These are phyloP conservation scores for Omphaloscelis lunosa DNA, from an alignment of 2,888 invertebrate genomes.

Conservation along the genomic window DNA sequence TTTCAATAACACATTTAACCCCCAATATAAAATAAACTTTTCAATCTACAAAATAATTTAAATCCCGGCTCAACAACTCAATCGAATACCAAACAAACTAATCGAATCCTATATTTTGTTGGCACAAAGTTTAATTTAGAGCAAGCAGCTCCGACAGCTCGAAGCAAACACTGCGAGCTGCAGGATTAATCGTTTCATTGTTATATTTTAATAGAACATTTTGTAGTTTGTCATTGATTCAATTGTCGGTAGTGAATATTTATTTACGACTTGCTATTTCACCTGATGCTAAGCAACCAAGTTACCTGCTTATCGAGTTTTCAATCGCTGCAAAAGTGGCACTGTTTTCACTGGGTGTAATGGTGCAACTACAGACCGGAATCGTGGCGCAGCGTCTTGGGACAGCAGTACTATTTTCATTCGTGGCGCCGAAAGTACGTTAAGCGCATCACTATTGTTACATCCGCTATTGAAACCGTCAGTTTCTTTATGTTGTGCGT, in stretches of 20 bases:
- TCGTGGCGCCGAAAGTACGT: too few relatives aligned
- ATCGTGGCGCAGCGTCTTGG: not conserved
- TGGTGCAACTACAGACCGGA: not conserved
- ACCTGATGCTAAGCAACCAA: not conserved
- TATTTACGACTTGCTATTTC: not conserved
- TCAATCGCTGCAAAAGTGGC: not conserved
- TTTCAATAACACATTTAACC: not conserved
- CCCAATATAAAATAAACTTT: constrained; percentile 3
- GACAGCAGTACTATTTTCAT: not conserved
- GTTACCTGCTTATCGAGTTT: not conserved
- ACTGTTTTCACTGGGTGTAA: not conserved
- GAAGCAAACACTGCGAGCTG: not conserved
- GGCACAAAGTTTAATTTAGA: constrained; percentile 21
- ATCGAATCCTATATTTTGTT: constrained; percentile 12
- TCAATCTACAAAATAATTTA: constrained; percentile 7
- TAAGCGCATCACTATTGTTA: not conserved
- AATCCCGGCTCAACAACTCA: not conserved
- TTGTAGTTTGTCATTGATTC: too few relatives aligned
- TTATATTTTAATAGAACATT: not conserved
- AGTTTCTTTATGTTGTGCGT: not conserved
- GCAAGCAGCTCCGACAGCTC: constrained; percentile 2
- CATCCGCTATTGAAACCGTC: not conserved
- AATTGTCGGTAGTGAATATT: not conserved
- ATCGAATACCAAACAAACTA: too few relatives aligned
- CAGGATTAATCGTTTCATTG: not conserved